A percentile compares a stretch with the other conserved stretches of the same genome.
phyloP scores from a whole-genome alignment of 2,113 vertebrate species.

The Anhinga rufa region DNA sequence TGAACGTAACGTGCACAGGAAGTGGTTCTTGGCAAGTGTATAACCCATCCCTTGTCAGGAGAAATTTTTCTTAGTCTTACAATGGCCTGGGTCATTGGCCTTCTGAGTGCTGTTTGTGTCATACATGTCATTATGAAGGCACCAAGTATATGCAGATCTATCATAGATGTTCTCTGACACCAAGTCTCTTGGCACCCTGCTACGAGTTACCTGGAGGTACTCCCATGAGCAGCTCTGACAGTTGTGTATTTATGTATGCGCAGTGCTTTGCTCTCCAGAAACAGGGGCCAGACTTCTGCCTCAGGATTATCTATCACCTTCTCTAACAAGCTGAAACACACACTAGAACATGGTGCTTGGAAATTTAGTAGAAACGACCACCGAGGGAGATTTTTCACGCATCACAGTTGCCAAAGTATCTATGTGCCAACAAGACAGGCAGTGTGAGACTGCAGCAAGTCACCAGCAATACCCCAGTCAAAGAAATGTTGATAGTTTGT shows the following conservation, averaged over 20 bases:
- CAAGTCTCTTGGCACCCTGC: not conserved
- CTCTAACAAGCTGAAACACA: not conserved
- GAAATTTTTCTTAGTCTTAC: not conserved
- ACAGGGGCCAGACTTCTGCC: not conserved
- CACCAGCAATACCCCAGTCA: not conserved
- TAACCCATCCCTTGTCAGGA: not conserved
- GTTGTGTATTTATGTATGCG: not conserved
- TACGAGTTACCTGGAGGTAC: not conserved
- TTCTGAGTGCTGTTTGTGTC: not conserved
- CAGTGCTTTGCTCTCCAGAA: not conserved
- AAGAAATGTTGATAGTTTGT: not conserved
- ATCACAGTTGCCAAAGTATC: not conserved
- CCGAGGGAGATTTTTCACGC: not conserved
- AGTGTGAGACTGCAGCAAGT: not conserved
- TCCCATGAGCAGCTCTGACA: not conserved
- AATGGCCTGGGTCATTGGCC: not conserved
- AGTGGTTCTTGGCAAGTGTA: not conserved
- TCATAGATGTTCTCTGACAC: not conserved
- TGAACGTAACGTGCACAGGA: not conserved
- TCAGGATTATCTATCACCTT: not conserved
- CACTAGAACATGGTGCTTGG: rapidly evolving
- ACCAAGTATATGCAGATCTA: not conserved
- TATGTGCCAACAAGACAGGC: not conserved
- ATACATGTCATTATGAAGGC: not conserved
- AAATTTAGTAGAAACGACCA: not conserved